A percentile compares a stretch with the other conserved stretches of the same genome.
Conservation (phyloP, 2,113 vertebrate genomes). For the Centropus unirufus region DNA sequence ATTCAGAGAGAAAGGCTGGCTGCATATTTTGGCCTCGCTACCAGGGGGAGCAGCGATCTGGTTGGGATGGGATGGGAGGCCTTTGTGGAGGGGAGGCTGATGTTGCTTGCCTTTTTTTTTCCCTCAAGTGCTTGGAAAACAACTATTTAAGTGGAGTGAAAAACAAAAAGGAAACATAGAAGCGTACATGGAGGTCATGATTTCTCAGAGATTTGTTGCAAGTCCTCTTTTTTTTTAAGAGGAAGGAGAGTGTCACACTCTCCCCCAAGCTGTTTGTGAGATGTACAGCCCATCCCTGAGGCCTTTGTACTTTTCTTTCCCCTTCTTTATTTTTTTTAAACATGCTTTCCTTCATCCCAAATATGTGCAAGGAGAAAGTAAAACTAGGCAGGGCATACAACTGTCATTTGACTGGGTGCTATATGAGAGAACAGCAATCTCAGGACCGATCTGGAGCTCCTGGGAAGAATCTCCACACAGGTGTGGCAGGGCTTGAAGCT, state of each 20-base stretch:
- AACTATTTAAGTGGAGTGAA: constrained; percentile 34
- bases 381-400: not conserved
- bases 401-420: not conserved
- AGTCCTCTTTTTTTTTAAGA: not conserved
- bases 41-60: not conserved
- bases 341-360: not conserved
- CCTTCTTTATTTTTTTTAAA: not conserved
- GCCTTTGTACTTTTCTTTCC: not conserved
- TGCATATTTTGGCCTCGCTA: constrained; percentile 36
- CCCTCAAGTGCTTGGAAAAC: constrained; percentile 1
- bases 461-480: not conserved
- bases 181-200: constrained; percentile 33
- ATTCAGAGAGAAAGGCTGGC: constrained; percentile 58
- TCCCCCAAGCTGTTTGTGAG: not conserved
- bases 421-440: not conserved
- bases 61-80: not conserved
- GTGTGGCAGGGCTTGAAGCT: not conserved
- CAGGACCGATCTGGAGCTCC: not conserved
- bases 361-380: not conserved
- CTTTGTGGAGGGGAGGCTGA: not conserved
- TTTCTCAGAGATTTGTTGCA: constrained; percentile 37
- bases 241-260: not conserved
- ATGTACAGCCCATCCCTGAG: not conserved
- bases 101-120: not conserved
- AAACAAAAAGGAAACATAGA: constrained; percentile 31